These are phyloP conservation scores for Drosophila littoralis DNA, from an alignment of 1,140 invertebrate species.

Conservation along the genomic window DNA sequence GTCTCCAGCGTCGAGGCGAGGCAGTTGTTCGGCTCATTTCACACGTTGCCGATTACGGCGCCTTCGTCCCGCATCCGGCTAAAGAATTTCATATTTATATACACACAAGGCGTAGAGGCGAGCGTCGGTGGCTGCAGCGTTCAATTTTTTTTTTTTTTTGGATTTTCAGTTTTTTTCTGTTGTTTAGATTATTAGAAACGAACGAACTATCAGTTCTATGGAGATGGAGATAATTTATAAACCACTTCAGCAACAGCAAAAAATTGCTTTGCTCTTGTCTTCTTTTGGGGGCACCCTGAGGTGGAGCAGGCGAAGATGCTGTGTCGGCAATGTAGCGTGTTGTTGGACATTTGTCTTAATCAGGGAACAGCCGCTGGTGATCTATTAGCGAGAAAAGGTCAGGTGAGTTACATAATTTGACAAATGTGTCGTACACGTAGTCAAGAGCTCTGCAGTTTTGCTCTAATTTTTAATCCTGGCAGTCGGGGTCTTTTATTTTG, in stretches of 20 bases:
- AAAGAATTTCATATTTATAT: conserved; percentile 16
- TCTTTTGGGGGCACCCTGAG: neutral
- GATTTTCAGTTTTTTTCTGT: conserved; percentile 37
- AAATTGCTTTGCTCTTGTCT: conserved; percentile 19
- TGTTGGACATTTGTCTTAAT: conserved; percentile 68
- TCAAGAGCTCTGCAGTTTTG: neutral
- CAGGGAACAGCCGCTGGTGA: conserved; percentile 50
- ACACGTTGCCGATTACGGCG: conserved; percentile 49
- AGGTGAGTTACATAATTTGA: conserved; percentile 33
- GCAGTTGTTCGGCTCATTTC: conserved; percentile 62
- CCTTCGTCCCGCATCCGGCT: conserved; percentile 25
- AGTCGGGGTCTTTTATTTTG: too few relatives aligned
- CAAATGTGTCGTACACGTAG: conserved; percentile 3
- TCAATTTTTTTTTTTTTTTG: conserved; percentile 32
- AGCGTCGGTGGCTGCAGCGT: too few relatives aligned
- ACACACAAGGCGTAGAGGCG: neutral
- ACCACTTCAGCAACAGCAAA: conserved; percentile 55
- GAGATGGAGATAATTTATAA: conserved; percentile 75
- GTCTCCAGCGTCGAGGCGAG: conserved; percentile 20
- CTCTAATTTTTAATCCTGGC: neutral
- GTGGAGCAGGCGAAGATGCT: neutral
- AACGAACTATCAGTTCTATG: conserved; percentile 56
- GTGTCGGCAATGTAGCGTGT: conserved; percentile 10
- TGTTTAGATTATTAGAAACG: conserved; percentile 75
- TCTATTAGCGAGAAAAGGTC: conserved; percentile 56